Base-by-base conservation (phyloP, 2,113 vertebrate species). In the Phalacrocorax aristotelis region DNA sequence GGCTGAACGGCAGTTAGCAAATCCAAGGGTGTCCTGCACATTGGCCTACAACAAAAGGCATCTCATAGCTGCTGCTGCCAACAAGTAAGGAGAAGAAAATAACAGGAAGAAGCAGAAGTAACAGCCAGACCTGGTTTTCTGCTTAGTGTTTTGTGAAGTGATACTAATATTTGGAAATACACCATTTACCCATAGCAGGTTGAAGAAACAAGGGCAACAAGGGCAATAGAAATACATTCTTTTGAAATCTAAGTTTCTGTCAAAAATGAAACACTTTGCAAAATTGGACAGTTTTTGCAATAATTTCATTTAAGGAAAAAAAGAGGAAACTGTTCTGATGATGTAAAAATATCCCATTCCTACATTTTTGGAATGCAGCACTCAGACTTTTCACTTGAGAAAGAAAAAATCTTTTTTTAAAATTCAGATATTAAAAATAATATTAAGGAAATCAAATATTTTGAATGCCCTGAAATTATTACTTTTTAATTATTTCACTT, bases 11-110 rank as follows among this genome's bases (percentile, higher is more conserved):
- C 0, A 0, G 29, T 17, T 20, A 34, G 17, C 29, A 64, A 77
- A 57, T 27, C 14, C 70, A 44, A 20, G 5, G 7, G 22, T 42
- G 32, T 34, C 23, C 65, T 82, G 42, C 23, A 71, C 23, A 42
- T 13, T 58, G 42, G 6, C 26, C 29, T 51, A 6, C 30, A 64
- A 44, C 5, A 84, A 42, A 51, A 61, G 6, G 15, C 32, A 89
- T 52, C 65, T 57, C 54, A 70, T 13, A 0, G 0, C 9, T 32
- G 7, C 48, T 58, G 32, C 42, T 44, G 51, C 11, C 3, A 2
- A 29, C 42, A 83, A n/a, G 7, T 14, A 68, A 38, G 20, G 21
- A 79, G 13, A 40, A 7, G 9, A 87, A 91, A 91, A 42, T 65
- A 74, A 76, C 34, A 44, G 44, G 34, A 69, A 69, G 49, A 80